Evolutionary conservation across 2,113 vertebrate genomes (phyloP).

Genomic region (Solea senegalensis): DNA sequence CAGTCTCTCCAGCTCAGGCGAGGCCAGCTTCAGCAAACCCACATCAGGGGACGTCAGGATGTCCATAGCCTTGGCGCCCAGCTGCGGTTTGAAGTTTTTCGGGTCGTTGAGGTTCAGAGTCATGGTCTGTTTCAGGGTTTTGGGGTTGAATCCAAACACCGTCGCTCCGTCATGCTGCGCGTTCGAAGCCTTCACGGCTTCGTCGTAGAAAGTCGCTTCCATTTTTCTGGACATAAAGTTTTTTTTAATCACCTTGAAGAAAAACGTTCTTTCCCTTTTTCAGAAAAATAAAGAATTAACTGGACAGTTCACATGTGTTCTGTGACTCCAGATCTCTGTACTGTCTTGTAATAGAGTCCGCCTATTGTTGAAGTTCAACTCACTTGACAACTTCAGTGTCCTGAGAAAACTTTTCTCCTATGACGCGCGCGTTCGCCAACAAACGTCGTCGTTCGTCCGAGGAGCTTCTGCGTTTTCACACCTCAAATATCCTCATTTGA

Average conservation of each 20-base stretch:
- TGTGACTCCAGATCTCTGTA: constrained; percentile 8
- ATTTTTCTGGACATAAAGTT: constrained; percentile 94
- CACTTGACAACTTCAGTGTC: constrained; percentile 76
- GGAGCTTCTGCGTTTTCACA: constrained; percentile 9
- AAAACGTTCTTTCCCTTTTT: background rate
- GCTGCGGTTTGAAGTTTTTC: constrained; percentile 90
- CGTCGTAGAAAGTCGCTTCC: constrained; percentile 98
- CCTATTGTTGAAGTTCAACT: constrained; percentile 74
- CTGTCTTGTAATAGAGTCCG: constrained; percentile 43
- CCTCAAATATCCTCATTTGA: constrained; percentile 1
- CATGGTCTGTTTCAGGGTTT: constrained; percentile 92
- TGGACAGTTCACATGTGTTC: constrained; percentile 43
- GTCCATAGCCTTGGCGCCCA: constrained; percentile 90
- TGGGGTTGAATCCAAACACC: constrained; percentile 90
- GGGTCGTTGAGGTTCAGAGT: constrained; percentile 95
- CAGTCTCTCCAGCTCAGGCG: constrained; percentile 93
- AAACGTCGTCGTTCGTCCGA: constrained; percentile 19
- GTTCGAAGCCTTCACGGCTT: constrained; percentile 89
- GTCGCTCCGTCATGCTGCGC: constrained; percentile 84
- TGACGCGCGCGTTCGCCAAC: constrained; percentile 23
- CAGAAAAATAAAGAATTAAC: constrained; percentile 1
- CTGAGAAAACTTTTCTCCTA: constrained; percentile 72
- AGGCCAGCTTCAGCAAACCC: constrained; percentile 93
- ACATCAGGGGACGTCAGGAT: constrained; percentile 95
- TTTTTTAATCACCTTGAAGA: constrained; percentile 22